Percentiles rank a stretch among this genome's conserved stretches.
phyloP scores from a whole-genome alignment of 1,140 invertebrate species.

The Zelostemma sp. region DNA sequence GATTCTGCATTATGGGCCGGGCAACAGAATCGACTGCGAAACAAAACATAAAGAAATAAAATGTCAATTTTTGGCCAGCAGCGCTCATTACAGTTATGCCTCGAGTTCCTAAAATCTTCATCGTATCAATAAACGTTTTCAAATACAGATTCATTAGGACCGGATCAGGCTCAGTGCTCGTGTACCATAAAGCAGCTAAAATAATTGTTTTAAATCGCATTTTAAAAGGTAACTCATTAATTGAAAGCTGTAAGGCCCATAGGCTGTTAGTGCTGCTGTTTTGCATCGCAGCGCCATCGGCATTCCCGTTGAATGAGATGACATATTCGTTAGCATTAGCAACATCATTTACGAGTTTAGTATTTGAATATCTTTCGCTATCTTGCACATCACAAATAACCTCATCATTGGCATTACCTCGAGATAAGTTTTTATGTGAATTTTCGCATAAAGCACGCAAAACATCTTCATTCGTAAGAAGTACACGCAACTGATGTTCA shows the following conservation, averaged over 20 bases:
- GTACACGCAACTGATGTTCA: constrained; percentile 26
- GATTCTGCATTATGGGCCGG: constrained; percentile 34
- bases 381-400: constrained; percentile 23
- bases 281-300: constrained; percentile 28
- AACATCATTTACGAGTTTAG: not conserved
- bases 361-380: constrained; percentile 19
- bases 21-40: constrained; percentile 36
- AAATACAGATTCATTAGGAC: constrained; percentile 26
- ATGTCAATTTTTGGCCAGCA: constrained; percentile 12
- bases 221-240: constrained; percentile 33
- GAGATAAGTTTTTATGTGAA: not conserved
- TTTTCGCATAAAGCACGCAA: constrained; percentile 3
- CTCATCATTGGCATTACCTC: not conserved
- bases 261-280: constrained; percentile 23
- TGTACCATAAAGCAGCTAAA: constrained; percentile 23
- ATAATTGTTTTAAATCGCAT: constrained; percentile 18
- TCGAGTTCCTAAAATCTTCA: constrained; percentile 9
- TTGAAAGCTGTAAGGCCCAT: constrained; percentile 30
- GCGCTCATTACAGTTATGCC: constrained; percentile 16
- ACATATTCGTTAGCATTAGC: constrained; percentile 2
- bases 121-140: constrained; percentile 3
- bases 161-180: constrained; percentile 15
- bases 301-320: constrained; percentile 28
- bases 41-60: constrained; percentile 14
- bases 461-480: constrained; percentile 13